Conservation (phyloP, 2,888 invertebrate genomes). For the Tethea ocularis region DNA sequence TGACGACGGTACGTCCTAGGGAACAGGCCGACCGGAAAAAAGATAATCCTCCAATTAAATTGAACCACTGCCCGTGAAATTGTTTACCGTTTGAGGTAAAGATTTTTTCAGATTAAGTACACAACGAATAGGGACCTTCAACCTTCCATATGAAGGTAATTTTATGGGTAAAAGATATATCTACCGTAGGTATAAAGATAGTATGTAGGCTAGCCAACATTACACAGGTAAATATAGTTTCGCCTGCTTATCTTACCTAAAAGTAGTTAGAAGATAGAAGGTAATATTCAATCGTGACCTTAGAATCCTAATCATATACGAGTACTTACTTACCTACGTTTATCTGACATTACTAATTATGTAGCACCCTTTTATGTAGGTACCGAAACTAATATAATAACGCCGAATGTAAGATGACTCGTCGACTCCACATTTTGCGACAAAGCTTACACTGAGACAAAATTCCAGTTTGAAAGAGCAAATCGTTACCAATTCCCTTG, state of each 20-base stretch:
- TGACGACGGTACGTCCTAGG: constrained; percentile 68
- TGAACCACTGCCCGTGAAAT: constrained; percentile 77
- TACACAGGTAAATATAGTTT: neutral
- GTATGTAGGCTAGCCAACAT: neutral
- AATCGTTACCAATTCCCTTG: constrained; percentile 24
- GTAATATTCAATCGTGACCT: no score
- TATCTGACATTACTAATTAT: neutral
- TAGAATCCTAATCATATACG: no score
- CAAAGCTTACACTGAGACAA: neutral
- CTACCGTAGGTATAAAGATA: neutral
- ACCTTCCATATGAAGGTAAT: constrained; percentile 14
- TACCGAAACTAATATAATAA: neutral
- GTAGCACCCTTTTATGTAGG: neutral
- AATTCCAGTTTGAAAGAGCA: constrained; percentile 8
- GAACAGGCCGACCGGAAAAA: constrained; percentile 63
- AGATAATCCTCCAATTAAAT: constrained; percentile 79
- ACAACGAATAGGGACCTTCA: neutral
- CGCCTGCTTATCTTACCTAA: neutral
- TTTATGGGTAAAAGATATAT: constrained; percentile 15
- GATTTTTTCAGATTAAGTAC: constrained; percentile 40
- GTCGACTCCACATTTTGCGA: neutral
- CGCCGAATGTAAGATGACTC: neutral
- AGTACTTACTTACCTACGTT: no score
- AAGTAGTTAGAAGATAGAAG: no score
- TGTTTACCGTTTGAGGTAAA: constrained; percentile 74